Evolutionary conservation across 2,113 vertebrate genomes (phyloP).

Genomic region (Delphinapterus leucas): DNA sequence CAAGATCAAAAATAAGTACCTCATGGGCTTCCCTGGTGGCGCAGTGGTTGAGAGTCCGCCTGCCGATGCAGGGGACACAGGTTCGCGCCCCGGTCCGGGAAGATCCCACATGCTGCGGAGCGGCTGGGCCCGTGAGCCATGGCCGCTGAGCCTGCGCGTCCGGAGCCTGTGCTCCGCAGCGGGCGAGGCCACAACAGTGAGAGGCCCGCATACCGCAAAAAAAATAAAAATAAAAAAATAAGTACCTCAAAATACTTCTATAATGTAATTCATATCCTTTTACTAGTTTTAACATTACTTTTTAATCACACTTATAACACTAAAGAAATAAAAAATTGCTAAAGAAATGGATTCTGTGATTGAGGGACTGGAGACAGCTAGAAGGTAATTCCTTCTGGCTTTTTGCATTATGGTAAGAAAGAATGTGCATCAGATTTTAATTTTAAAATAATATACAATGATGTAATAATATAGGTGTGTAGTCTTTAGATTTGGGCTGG

Average conservation of each 20-base stretch:
- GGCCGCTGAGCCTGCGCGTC: too few species aligned
- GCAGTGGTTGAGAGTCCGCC: too few species aligned
- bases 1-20: background rate
- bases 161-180: too few species aligned
- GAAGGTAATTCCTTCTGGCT: background rate
- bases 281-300: background rate
- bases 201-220: too few species aligned
- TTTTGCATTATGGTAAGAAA: background rate
- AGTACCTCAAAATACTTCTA: background rate
- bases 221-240: constrained; percentile 36
- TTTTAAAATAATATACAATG: background rate
- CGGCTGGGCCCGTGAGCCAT: too few species aligned
- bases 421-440: background rate
- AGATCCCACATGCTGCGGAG: too few species aligned
- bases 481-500: background rate
- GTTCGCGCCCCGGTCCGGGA: too few species aligned
- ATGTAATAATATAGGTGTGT: background rate
- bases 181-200: too few species aligned
- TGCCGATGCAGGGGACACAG: too few species aligned
- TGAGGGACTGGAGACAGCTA: background rate
- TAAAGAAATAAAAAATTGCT: background rate
- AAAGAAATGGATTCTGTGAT: background rate
- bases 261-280: background rate
- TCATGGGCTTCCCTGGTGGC: background rate
- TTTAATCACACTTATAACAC: background rate